These are phyloP conservation scores for Threskiornis aethiopicus DNA, from an alignment of 2,797 vertebrate species.

Conservation along the genomic window DNA sequence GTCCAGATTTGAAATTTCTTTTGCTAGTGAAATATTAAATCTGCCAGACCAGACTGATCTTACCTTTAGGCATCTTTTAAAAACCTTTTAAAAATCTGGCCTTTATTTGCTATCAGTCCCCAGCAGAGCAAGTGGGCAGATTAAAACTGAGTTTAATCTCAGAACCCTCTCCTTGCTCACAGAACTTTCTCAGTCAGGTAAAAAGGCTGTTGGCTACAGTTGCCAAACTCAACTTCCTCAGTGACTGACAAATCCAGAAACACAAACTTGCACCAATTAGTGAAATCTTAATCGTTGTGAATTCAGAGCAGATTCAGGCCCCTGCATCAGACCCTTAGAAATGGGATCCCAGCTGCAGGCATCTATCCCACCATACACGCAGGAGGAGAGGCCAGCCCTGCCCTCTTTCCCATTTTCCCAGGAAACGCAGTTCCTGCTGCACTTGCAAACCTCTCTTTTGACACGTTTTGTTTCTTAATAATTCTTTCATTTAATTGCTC, in stretches of 20 bases:
- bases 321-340: not conserved
- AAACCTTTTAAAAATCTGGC: not conserved
- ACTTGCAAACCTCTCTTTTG: not conserved
- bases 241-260: not conserved
- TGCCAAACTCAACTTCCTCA: not conserved
- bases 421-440: not conserved
- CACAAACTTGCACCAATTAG: not conserved
- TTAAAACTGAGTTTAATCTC: not conserved
- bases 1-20: not conserved
- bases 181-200: not conserved
- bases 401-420: not conserved
- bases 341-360: not conserved
- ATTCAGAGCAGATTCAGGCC: not conserved
- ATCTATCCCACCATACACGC: not conserved
- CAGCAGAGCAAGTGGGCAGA: not conserved
- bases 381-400: not conserved
- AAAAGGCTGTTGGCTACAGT: not conserved
- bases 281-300: not conserved
- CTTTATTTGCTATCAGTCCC: not conserved
- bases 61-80: not conserved
- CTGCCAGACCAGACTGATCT: not conserved
- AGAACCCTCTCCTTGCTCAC: not conserved
- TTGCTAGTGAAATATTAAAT: not conserved
- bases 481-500: not conserved
- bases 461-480: not conserved